Evolutionary conservation across 2,113 vertebrate genomes (phyloP), one percentile per base, ranked within the genome.

Genomic region (Notiomystis cincta): DNA sequence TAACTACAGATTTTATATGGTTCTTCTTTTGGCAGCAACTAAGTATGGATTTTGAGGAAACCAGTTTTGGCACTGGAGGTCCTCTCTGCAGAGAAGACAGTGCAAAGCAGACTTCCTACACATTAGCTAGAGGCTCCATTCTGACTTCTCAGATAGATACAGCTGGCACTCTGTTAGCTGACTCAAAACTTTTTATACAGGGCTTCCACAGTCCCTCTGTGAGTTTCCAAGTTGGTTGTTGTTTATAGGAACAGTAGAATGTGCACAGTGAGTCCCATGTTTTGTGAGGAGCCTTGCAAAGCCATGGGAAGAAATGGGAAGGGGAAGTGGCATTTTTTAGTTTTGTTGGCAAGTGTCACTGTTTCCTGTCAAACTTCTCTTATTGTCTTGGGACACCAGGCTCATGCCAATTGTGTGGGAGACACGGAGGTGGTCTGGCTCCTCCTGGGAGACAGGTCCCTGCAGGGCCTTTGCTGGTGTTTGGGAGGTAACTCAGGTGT

Each of bases 401-500:
- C 48, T 70, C 19, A 1, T 60, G 33, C 12, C 21, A 50, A 20
- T 45, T 9, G 4, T 81, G 38, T 75, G 27, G 33, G 67, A 44
- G 40, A 30, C 28, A 56, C n/a, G 27, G 20, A 33, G 70, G n/a
- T 47, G 10, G 10, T 47, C 57, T 82, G n/a, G 31, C 62, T 65
- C 20, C 40, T 80, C 30, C 53, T 82, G 62, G 13, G 42, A 77
- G 7, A n/a, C 17, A 61, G 31, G 10, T 5, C 51, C 27, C 8
- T 15, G 38, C 56, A 79, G 54, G 21, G 22, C 5, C 18, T 2
- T 33, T n/a, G 22, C 19, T 69, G 1, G 0, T 0, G 1, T 67
- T 30, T 35, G 21, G 66, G 27, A 64, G 3, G 27, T 6, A 75
- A 11, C 50, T 69, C n/a, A 31, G 27, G 37, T 21, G 11, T 51